Percentiles rank a stretch among this genome's conserved stretches.
These are phyloP conservation scores for Odontocerum albicorne DNA, from an alignment of 2,888 invertebrate species.

Conservation along the genomic window DNA sequence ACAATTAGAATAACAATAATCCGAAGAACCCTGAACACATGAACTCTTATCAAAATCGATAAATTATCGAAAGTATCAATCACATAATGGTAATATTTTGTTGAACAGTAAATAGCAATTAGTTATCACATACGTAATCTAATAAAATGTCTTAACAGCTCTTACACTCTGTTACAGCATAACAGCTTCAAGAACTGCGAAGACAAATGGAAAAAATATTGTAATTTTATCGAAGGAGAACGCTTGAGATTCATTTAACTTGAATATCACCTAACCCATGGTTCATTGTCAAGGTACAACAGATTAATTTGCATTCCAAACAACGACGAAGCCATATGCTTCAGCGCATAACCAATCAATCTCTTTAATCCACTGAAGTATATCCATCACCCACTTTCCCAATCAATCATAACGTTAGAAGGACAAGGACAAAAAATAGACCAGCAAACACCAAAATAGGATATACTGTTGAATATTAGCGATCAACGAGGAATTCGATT, in stretches of 20 bases:
- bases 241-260: background rate
- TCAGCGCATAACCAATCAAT: slow-evolving; percentile 10
- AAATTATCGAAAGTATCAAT: too few species aligned
- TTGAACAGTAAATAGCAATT: too few species aligned
- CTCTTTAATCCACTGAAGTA: slow-evolving; percentile 2
- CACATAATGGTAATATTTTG: too few species aligned
- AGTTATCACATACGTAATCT: background rate
- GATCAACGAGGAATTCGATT: slow-evolving; percentile 8
- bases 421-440: slow-evolving; percentile 33
- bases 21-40: too few species aligned
- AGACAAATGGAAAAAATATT: slow-evolving; percentile 21
- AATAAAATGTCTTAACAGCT: background rate
- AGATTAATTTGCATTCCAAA: slow-evolving; percentile 17
- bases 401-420: background rate
- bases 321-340: background rate
- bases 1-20: too few species aligned
- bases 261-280: background rate
- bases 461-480: slow-evolving; percentile 12
- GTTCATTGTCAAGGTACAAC: slow-evolving; percentile 22
- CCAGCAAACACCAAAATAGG: slow-evolving; percentile 25
- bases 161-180: background rate
- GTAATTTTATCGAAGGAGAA: slow-evolving; percentile 21
- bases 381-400: slow-evolving; percentile 15
- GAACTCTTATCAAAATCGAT: too few species aligned
- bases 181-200: background rate